phyloP scores from a whole-genome alignment of 2,113 vertebrate species.

The Isurus oxyrinchus region DNA sequence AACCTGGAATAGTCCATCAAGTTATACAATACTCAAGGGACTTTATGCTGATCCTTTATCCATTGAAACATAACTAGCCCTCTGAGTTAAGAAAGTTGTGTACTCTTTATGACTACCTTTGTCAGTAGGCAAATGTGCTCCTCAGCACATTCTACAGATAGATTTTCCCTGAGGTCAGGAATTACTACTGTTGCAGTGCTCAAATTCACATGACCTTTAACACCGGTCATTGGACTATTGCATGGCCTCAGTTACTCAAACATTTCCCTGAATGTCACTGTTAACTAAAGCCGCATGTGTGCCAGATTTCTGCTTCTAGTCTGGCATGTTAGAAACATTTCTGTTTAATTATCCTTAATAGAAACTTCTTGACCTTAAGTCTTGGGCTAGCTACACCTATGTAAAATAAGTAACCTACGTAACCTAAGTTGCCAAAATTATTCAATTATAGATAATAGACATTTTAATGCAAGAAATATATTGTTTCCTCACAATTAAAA shows the following conservation, averaged over 20 bases:
- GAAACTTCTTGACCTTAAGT: neutral
- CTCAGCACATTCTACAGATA: neutral
- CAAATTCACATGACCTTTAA: constrained; percentile 28
- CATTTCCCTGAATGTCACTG: neutral
- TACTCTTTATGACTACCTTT: neutral
- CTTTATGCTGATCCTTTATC: neutral
- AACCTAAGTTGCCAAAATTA: neutral
- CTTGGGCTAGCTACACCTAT: neutral
- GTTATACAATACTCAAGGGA: neutral
- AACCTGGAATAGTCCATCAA: neutral
- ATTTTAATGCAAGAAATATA: neutral
- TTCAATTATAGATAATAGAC: neutral
- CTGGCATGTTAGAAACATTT: constrained; percentile 20
- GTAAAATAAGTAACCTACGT: neutral
- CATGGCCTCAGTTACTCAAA: constrained; percentile 15
- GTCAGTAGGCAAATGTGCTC: neutral
- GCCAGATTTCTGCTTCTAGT: neutral
- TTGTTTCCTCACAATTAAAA: neutral
- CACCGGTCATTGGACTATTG: neutral
- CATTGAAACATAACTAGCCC: neutral
- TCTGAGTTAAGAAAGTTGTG: neutral
- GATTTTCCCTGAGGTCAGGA: constrained; percentile 18
- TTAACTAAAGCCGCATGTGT: constrained; percentile 3
- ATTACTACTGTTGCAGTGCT: constrained; percentile 29
- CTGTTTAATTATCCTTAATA: neutral